These are phyloP conservation scores for Prietella phreatophila DNA, from an alignment of 2,113 vertebrate species.

Conservation along the genomic window DNA sequence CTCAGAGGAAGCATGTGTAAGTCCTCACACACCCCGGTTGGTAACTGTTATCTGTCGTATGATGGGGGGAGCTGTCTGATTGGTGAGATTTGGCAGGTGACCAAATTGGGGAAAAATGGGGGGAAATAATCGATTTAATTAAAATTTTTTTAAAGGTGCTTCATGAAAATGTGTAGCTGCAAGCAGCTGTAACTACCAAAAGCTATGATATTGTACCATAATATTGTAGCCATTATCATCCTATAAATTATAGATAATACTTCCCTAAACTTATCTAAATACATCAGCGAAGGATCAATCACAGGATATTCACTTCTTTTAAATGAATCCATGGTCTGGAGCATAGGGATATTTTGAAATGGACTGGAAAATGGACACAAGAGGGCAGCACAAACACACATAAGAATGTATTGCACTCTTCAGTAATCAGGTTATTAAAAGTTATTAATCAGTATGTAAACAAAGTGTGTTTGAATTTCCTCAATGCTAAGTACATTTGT, in stretches of 20 bases:
- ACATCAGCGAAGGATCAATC: neutral
- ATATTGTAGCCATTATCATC: neutral
- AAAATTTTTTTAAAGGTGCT: too few relatives aligned
- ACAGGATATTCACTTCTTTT: neutral
- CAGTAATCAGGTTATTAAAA: neutral
- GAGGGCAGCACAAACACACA: constrained; percentile 23
- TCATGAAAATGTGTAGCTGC: too few relatives aligned
- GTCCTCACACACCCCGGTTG: neutral
- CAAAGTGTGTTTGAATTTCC: neutral
- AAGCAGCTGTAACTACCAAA: too few relatives aligned
- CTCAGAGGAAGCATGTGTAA: neutral
- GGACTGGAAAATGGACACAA: neutral
- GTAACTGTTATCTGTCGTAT: neutral
- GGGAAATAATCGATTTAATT: too few relatives aligned
- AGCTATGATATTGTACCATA: neutral
- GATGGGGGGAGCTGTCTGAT: too few relatives aligned
- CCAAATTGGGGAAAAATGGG: too few relatives aligned
- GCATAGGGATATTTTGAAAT: neutral
- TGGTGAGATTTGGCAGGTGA: neutral
- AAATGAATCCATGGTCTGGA: neutral
- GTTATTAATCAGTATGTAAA: neutral
- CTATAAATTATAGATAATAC: neutral
- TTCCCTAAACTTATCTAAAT: neutral
- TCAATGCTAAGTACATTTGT: neutral
- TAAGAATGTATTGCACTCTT: neutral